Evolutionary conservation across 1,140 invertebrate genomes (phyloP).

Genomic region (Drosophila erecta): DNA sequence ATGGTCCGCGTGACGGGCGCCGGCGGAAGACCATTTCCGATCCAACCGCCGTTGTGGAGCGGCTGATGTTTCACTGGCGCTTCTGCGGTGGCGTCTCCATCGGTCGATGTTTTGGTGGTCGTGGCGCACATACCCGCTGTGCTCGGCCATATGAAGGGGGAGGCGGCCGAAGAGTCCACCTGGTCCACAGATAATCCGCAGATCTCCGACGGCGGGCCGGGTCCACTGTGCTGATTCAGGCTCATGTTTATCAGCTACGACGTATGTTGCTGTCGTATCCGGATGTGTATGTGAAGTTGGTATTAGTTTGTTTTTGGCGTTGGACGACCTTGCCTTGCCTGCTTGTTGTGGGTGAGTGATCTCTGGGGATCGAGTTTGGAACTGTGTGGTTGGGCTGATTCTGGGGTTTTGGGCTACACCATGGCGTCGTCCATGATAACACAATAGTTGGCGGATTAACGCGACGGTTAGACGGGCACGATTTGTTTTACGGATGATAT

Average conservation of each 20-base stretch:
- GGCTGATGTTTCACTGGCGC: conserved; percentile 17
- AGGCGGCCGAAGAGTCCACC: conserved; percentile 31
- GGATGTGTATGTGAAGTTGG: conserved; percentile 9
- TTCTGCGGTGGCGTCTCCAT: conserved; percentile 17
- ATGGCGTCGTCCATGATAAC: conserved; percentile 5
- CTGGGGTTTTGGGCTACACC: background rate
- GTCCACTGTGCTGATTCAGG: conserved; percentile 82
- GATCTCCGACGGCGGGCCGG: conserved; percentile 70
- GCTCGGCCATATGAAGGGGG: conserved; percentile 48
- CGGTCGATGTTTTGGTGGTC: conserved; percentile 1
- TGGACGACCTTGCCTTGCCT: conserved; percentile 20
- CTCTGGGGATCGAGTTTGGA: background rate
- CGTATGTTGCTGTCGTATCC: conserved; percentile 52
- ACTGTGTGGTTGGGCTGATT: conserved; percentile 1
- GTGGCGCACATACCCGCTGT: conserved; percentile 53
- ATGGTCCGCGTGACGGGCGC: conserved; percentile 70
- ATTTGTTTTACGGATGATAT: conserved; percentile 4
- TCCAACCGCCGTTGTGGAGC: conserved; percentile 19
- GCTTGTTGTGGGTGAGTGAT: background rate
- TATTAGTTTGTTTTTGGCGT: conserved; percentile 3
- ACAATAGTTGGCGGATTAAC: conserved; percentile 1
- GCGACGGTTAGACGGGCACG: conserved; percentile 6
- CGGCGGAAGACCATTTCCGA: conserved; percentile 30
- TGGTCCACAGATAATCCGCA: conserved; percentile 18
- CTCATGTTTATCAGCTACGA: conserved; percentile 83